Base-by-base conservation (phyloP, 2,888 invertebrate genomes). In the Brenthis hecate region DNA sequence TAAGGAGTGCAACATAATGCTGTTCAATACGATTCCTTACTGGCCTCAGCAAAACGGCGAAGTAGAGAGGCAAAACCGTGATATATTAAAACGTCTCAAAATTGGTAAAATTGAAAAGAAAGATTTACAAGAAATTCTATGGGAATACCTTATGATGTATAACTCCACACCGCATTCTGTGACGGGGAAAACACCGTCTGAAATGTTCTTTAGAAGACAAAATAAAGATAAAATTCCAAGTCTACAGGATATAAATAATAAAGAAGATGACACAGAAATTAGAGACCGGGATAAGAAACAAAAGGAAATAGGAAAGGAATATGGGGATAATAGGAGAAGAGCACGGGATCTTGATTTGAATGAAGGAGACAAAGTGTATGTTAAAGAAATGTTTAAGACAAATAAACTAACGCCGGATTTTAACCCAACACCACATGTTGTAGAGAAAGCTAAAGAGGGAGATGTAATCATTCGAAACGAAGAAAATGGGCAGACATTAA, bases 21-120 rank as follows among this genome's bases (percentile, higher is more conserved):
- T 78, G 0, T 75, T 47, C 55, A 67, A 72, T 61, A 77, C 0
- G 14, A 76, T 58, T 77, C 77, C 77, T 1, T 80, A 80, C 16
- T 78, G 77, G 76, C 78, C 78, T 0, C 78, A 78, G 66, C 56
- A 56, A 54, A 78, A 77, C 55, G 79, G 79, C 0, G 78, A 79
- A 56, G 78, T 81, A 0, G 77, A 81, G 32, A 43, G 67, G n/a
- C 78, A 80, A 66, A 79, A 80, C n/a, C 6, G 78, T 4, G 76
- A 77, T 48, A 78, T 79, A 0, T 0, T 78, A 3, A 78, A 80
- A 56, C 60, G 79, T 0, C 56, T 80, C 0, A 74, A 71, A 28
- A 79, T 81, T 1, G 56, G 74, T 6, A 43, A 61, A 11, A 8
- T 1, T 1, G 72, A 75, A 54, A 77, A 74, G 53, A 54, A 13